Conservation (phyloP, 2,113 vertebrate genomes). For the Boulengeromyrus knoepffleri region DNA sequence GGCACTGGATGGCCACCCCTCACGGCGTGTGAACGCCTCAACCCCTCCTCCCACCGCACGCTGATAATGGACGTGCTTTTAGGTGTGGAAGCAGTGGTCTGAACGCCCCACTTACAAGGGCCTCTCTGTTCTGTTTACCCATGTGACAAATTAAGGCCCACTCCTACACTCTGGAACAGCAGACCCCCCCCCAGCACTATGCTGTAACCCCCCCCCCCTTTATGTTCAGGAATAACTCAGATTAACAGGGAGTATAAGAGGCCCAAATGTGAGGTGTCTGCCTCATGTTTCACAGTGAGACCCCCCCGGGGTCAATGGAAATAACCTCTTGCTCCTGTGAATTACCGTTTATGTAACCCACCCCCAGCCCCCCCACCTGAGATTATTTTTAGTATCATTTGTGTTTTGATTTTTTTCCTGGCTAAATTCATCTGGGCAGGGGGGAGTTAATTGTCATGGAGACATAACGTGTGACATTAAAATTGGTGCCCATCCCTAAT, state of each 20-base stretch:
- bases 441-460: background rate
- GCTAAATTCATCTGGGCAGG: background rate
- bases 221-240: background rate
- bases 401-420: background rate
- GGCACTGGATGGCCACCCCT: background rate
- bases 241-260: background rate
- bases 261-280: background rate
- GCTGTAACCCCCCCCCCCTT: too few species aligned
- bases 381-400: background rate
- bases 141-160: slow-evolving; percentile 6
- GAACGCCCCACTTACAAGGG: background rate
- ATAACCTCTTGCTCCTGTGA: background rate
- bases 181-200: too few species aligned
- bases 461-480: slow-evolving; percentile 1
- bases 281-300: background rate
- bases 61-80: background rate
- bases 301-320: background rate
- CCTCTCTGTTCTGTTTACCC: background rate
- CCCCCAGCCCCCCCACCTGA: background rate
- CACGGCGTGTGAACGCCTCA: background rate
- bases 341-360: background rate
- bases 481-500: background rate
- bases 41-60: background rate
- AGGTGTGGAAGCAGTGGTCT: background rate
- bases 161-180: background rate